These are phyloP conservation scores for Dilophus febrilis DNA, from an alignment of 2,888 invertebrate genomes.

Conservation along the genomic window DNA sequence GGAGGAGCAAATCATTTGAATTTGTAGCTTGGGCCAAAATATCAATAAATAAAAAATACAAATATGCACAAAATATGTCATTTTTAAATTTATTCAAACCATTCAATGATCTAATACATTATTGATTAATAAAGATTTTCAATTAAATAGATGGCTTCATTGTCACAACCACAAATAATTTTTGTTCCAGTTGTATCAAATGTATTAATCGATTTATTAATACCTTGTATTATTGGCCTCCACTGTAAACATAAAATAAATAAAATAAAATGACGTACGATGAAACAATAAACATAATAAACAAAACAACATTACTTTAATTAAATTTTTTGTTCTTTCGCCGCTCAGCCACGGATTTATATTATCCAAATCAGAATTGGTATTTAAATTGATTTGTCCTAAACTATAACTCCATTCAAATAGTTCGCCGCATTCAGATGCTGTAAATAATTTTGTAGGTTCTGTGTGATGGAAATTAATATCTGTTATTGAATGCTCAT, in stretches of 20 bases:
- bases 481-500: conserved; percentile 60
- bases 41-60: too few species aligned
- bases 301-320: conserved; percentile 15
- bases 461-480: conserved; percentile 73
- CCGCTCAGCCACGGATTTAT: conserved; percentile 47
- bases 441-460: conserved; percentile 68
- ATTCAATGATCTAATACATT: too few species aligned
- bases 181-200: conserved; percentile 59
- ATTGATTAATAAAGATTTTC: conserved; percentile 34
- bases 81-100: too few species aligned
- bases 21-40: too few species aligned
- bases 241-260: conserved; percentile 37
- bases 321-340: conserved; percentile 46
- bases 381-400: conserved; percentile 15
- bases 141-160: conserved; percentile 73
- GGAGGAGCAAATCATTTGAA: too few species aligned
- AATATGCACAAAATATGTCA: too few species aligned
- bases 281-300: conserved; percentile 6
- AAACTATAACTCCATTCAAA: conserved; percentile 76
- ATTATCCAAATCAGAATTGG: conserved; percentile 7
- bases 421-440: conserved; percentile 63
- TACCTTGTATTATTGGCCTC: conserved; percentile 51
- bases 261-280: not conserved
- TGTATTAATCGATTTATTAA: conserved; percentile 66
- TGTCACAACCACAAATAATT: conserved; percentile 70